Conservation (phyloP, 2,797 vertebrate genomes). For the Lagocephalus sceleratus region DNA sequence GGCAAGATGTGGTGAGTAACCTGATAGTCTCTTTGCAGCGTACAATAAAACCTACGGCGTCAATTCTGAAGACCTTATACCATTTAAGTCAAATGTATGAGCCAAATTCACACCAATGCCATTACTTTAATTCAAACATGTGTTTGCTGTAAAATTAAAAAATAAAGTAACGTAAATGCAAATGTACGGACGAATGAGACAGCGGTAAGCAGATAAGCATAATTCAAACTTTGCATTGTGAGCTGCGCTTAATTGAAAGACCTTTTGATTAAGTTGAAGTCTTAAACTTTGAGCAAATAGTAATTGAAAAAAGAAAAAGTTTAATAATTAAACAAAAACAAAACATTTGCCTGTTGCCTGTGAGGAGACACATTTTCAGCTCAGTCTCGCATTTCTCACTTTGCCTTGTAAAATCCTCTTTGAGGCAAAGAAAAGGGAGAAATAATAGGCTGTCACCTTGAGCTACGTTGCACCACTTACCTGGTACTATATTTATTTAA, state of each 20-base stretch:
- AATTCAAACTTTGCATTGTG: background rate
- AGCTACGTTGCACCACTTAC: slow-evolving; percentile 73
- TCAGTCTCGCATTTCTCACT: slow-evolving; percentile 64
- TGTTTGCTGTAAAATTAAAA: slow-evolving; percentile 9
- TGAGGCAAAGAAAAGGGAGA: slow-evolving; percentile 66
- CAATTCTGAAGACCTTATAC: slow-evolving; percentile 13
- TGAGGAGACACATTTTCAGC: slow-evolving; percentile 55
- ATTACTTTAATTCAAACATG: slow-evolving; percentile 8
- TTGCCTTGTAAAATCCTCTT: slow-evolving; percentile 47
- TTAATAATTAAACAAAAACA: slow-evolving; percentile 28
- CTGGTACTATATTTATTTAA: slow-evolving; percentile 76
- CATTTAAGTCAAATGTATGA: slow-evolving; percentile 10
- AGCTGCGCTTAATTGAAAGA: slow-evolving; percentile 11
- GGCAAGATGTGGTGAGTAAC: slow-evolving; percentile 89
- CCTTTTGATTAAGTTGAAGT: slow-evolving; percentile 44
- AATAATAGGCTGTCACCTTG: slow-evolving; percentile 76
- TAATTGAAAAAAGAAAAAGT: slow-evolving; percentile 39
- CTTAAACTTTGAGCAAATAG: slow-evolving; percentile 36
- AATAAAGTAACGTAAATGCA: background rate
- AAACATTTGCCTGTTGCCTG: slow-evolving; percentile 52
- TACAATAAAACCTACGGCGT: slow-evolving; percentile 13
- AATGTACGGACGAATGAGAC: slow-evolving; percentile 18
- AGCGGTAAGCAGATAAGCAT: slow-evolving; percentile 3
- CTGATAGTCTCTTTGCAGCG: slow-evolving; percentile 14
- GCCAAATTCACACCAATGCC: slow-evolving; percentile 15